Evolutionary conservation across 2,113 vertebrate species (phyloP).

Genomic region (Saimiri boliviensis): DNA sequence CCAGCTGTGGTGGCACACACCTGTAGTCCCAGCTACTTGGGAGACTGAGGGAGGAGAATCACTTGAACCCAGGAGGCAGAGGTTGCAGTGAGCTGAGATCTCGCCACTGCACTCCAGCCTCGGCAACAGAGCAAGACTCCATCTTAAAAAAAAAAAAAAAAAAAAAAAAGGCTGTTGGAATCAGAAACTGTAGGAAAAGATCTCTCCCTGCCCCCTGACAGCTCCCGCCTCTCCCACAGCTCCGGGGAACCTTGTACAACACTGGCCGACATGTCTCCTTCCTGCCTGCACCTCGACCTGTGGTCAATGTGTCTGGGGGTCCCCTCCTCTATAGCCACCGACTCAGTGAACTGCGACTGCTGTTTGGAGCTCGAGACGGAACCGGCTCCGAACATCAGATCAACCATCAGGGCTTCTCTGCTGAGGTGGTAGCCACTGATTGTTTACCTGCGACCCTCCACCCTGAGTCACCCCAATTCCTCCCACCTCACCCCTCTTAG

Average conservation of each 20-base stretch:
- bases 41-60: too few species aligned
- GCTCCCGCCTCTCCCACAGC: conserved; percentile 63
- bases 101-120: too few species aligned
- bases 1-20: too few species aligned
- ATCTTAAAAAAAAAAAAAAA: too few species aligned
- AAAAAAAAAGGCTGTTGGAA: background rate
- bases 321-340: conserved; percentile 85
- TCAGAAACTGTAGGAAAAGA: background rate
- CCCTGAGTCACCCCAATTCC: background rate
- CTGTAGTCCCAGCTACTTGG: too few species aligned
- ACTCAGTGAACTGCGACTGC: conserved; percentile 81
- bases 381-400: conserved; percentile 84
- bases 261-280: conserved; percentile 84
- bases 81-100: too few species aligned
- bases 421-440: conserved; percentile 73
- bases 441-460: background rate
- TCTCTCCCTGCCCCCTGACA: background rate
- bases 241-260: conserved; percentile 84
- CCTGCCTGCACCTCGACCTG: conserved; percentile 78
- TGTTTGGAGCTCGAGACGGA: conserved; percentile 83
- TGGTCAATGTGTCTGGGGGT: conserved; percentile 85
- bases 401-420: conserved; percentile 82
- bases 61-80: too few species aligned
- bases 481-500: background rate
- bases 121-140: too few species aligned